phyloP scores from a whole-genome alignment of 2,113 vertebrate genomes.

The Colossoma macropomum region DNA sequence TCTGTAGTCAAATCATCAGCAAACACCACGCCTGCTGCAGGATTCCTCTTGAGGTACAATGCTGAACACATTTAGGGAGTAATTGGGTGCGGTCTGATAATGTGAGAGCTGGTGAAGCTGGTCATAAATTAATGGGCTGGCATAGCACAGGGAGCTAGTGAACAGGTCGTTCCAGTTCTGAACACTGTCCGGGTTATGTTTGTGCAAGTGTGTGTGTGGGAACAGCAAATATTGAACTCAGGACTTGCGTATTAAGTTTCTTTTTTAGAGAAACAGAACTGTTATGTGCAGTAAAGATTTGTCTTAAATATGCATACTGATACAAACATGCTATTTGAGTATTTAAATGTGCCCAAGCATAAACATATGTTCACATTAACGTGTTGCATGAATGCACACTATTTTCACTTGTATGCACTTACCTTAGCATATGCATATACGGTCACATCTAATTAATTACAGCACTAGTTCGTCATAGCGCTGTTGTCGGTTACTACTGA shows the following conservation, averaged over 20 bases:
- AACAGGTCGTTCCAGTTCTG: conserved; percentile 20
- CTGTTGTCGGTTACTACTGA: too few species aligned
- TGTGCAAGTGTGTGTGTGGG: not conserved
- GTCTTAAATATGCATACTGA: too few species aligned
- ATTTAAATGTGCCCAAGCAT: too few species aligned
- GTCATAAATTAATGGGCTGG: not conserved
- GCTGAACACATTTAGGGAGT: not conserved
- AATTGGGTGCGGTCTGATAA: not conserved
- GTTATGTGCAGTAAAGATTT: too few species aligned
- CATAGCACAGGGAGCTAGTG: not conserved
- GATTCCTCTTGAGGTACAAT: not conserved
- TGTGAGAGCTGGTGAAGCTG: not conserved
- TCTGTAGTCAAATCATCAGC: not conserved
- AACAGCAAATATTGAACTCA: not conserved
- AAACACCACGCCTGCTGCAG: conserved; percentile 4
- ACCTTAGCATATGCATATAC: too few species aligned
- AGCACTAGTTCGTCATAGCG: too few species aligned
- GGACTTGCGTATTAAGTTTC: not conserved
- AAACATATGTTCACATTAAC: too few species aligned
- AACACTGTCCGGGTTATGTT: not conserved
- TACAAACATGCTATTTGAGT: too few species aligned
- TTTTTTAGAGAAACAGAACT: too few species aligned
- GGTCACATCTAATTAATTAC: too few species aligned
- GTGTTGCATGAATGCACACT: too few species aligned
- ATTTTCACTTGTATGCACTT: too few species aligned